These are phyloP conservation scores for Ormia ochracea DNA, from an alignment of 2,888 invertebrate genomes.

Conservation along the genomic window DNA sequence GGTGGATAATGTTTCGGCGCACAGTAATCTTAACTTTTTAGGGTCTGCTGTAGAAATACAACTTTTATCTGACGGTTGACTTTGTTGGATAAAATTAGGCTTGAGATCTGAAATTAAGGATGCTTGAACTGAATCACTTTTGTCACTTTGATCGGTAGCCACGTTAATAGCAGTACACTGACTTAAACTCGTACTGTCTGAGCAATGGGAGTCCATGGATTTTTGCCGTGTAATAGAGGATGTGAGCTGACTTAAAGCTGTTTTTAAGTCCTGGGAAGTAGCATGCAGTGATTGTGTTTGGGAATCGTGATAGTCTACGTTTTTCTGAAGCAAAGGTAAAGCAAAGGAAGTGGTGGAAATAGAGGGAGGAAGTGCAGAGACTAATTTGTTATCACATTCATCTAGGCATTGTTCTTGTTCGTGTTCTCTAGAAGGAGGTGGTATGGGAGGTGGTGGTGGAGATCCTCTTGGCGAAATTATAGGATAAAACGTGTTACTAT, in stretches of 20 bases:
- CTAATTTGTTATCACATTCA: constrained; percentile 10
- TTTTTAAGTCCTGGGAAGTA: constrained; percentile 16
- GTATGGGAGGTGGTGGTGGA: constrained; percentile 50
- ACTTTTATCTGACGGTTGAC: neutral
- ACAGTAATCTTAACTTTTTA: constrained; percentile 80
- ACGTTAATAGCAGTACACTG: constrained; percentile 81
- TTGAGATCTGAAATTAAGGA: constrained; percentile 65
- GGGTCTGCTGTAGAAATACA: constrained; percentile 47
- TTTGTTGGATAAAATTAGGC: constrained; percentile 5
- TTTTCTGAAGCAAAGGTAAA: constrained; percentile 48
- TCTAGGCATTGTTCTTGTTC: constrained; percentile 2
- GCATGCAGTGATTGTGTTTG: constrained; percentile 38
- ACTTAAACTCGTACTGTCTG: constrained; percentile 81
- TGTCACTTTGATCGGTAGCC: constrained; percentile 66
- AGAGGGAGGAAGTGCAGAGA: constrained; percentile 13
- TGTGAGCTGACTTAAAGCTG: constrained; percentile 21
- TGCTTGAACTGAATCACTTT: constrained; percentile 59
- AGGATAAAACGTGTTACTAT: constrained; percentile 42
- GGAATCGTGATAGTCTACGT: constrained; percentile 46
- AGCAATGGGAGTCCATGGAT: constrained; percentile 81
- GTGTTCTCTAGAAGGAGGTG: constrained; percentile 40
- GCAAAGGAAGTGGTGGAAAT: constrained; percentile 17
- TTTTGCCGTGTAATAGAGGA: constrained; percentile 77
- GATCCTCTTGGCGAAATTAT: constrained; percentile 31
- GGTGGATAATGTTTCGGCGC: constrained; percentile 81